Base-by-base conservation (phyloP, 2,888 invertebrate species). In the Hedya salicella region DNA sequence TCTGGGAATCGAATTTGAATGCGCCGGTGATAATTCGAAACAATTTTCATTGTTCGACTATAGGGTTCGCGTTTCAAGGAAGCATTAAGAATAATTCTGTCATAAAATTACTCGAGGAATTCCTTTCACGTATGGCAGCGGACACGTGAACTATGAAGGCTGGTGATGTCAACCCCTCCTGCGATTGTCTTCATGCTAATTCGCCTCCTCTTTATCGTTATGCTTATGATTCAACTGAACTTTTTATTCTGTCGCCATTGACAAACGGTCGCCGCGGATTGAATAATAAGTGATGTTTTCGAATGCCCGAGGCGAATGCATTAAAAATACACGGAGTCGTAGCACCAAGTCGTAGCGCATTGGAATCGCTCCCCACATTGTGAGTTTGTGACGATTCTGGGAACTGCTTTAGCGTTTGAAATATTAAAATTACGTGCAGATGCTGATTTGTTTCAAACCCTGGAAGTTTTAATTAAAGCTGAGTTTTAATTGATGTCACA, bases 171-270 rank as follows among this genome's bases (percentile, higher is more conserved):
- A 79, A 77, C 77, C 78, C 78, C 71, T 75, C 75, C 69, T 71
- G 78, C 83, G 83, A 87, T 87, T 82, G 85, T 85, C 77, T 78
- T 79, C 79, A 88, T 87, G 85, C 80, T 86, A 87, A 86, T 86
- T 73, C 71, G 79, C 83, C 82, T 83, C 83, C 85, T 78, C 65
- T 60, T 68, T 50, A 53, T 70, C 73, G 71, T 76, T 74, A 80
- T 77, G 73, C 75, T 75, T 77, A 71, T 78, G 71, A 76, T 78
- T 75, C 72, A 73, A 73, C 71, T 68, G 72, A 73, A 76, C 68
- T 61, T 82, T 82, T 82, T 81, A 80, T 82, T 80, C 75, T 76
- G 71, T 75, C 80, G 75, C 78, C 80, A 80, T 79, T 84, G 83
- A 86, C 79, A 81, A 85, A 83, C 80, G 77, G 73, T 69, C 68